A percentile compares a stretch with the other conserved stretches of the same genome.
These are phyloP conservation scores for Indicator maculatus DNA, from an alignment of 2,113 vertebrate species.

Conservation along the genomic window DNA sequence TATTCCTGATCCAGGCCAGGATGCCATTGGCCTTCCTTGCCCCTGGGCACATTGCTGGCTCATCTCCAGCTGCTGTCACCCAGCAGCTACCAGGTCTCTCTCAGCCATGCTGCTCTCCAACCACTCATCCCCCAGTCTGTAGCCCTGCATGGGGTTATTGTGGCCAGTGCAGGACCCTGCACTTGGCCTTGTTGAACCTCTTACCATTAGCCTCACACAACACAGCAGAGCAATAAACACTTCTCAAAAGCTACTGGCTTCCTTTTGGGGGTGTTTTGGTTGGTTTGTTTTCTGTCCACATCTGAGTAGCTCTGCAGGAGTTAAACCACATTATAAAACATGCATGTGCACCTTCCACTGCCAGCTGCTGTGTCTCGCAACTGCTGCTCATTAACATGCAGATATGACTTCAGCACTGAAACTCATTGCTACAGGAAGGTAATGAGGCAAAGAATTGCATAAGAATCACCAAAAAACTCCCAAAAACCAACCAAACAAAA, in stretches of 20 bases:
- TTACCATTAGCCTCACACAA: too few relatives aligned
- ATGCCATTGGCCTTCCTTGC: too few relatives aligned
- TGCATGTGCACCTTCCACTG: not conserved
- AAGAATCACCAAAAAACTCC: not conserved
- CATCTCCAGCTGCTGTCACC: too few relatives aligned
- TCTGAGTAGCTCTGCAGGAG: accelerated
- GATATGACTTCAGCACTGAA: not conserved
- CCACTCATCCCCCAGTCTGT: too few relatives aligned
- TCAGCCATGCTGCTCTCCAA: too few relatives aligned
- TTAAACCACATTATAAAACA: not conserved
- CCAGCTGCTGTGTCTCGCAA: not conserved
- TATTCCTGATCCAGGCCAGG: too few relatives aligned
- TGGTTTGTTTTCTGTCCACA: not conserved
- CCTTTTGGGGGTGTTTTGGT: not conserved
- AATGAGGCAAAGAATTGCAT: conserved; percentile 23
- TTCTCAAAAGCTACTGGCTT: not conserved
- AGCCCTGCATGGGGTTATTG: too few relatives aligned
- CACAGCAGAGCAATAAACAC: not conserved
- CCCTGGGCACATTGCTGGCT: too few relatives aligned
- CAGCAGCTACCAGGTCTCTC: too few relatives aligned
- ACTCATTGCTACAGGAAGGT: not conserved
- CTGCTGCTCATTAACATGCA: conserved; percentile 55
- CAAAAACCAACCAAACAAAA: not conserved
- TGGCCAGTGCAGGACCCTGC: too few relatives aligned
- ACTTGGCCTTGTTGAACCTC: too few relatives aligned